Base-by-base conservation (phyloP, 2,797 vertebrate species). In the Xiphorhynchus erythropygius region DNA sequence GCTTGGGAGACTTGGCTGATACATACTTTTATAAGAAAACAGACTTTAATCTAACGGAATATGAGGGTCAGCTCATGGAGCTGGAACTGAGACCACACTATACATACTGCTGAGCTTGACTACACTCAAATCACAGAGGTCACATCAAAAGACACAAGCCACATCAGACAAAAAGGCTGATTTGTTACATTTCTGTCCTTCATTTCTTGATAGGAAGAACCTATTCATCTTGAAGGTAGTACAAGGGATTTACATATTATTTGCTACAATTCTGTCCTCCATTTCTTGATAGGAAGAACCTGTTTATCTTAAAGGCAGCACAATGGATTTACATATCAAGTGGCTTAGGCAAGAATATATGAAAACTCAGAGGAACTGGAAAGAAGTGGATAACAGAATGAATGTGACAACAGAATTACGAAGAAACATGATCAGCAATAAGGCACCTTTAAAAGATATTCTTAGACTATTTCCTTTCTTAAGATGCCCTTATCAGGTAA, bases 401-500 rank as follows among this genome's bases (percentile, higher is more conserved):
- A 97, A 89, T 39, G 80, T 71, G 77, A 98, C 96, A 50, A 74
- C 88, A 94, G 96, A 96, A 94, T 92, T 97, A 65, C 95, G 97
- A 84, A 97, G 97, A 82, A 97, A 96, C 90, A 80, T 98, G 95
- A 97, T 97, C 56, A 46, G 64, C 0, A 1, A 95, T 42, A 95
- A 90, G 73, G 90, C 91, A 42, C 97, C 97, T 73, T 77, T 96
- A 68, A 97, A 97, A 92, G 94, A 97, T 14, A 67, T 97, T 88
- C 97, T 98, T 53, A 89, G 79, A 49, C 49, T 97, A 35, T 98
- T 98, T 94, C 97, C 97, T 68, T 97, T 98, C 89, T 78, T 98
- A 93, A 97, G 96, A 89, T 98, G 96, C 47, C 97, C 97, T 87
- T 93, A 97, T 44, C 97, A 97, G 97, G 97, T 97, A 97, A 94